A percentile compares a stretch with the other conserved stretches of the same genome.
These are phyloP conservation scores for Coregonus suidteri DNA, from an alignment of 2,797 vertebrate genomes.

Conservation along the genomic window DNA sequence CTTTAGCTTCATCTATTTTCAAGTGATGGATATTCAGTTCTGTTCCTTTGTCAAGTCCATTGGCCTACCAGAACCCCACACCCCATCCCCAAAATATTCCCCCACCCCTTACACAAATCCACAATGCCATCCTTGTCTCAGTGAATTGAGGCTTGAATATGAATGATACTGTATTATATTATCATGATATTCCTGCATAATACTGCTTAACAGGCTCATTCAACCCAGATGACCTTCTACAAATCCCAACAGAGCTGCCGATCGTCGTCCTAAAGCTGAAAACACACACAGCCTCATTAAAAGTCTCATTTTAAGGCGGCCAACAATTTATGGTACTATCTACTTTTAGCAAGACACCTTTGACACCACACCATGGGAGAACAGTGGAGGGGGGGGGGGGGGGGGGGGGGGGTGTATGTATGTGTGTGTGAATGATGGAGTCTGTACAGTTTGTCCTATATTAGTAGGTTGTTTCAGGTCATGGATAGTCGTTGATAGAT, in stretches of 20 bases:
- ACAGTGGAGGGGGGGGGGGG: slow-evolving; percentile 33
- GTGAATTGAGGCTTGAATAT: slow-evolving; percentile 67
- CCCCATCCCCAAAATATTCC: slow-evolving; percentile 10
- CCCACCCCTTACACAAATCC: slow-evolving; percentile 49
- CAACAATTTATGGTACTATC: slow-evolving; percentile 55
- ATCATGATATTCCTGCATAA: slow-evolving; percentile 56
- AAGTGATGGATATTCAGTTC: slow-evolving; percentile 60
- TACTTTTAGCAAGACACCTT: slow-evolving; percentile 72
- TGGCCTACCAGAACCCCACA: slow-evolving; percentile 64
- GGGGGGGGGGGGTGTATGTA: too few relatives aligned
- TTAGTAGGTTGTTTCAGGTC: slow-evolving; percentile 64
- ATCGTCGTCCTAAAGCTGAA: slow-evolving; percentile 59
- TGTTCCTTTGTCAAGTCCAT: slow-evolving; percentile 68
- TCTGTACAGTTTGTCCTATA: slow-evolving; percentile 68
- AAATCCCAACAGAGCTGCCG: slow-evolving; percentile 69
- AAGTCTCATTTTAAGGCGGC: slow-evolving; percentile 66
- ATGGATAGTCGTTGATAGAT: too few relatives aligned
- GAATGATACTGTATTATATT: slow-evolving; percentile 68
- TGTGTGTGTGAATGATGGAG: slow-evolving; percentile 25
- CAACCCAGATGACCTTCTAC: slow-evolving; percentile 71
- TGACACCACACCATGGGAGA: slow-evolving; percentile 54
- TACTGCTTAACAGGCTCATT: slow-evolving; percentile 59
- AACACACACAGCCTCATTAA: slow-evolving; percentile 70
- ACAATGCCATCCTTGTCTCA: slow-evolving; percentile 77
- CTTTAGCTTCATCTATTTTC: slow-evolving; percentile 29